Percentiles rank a stretch among this genome's conserved stretches.
Evolutionary conservation across 2,797 vertebrate genomes (phyloP).

Genomic region (Podargus strigoides): DNA sequence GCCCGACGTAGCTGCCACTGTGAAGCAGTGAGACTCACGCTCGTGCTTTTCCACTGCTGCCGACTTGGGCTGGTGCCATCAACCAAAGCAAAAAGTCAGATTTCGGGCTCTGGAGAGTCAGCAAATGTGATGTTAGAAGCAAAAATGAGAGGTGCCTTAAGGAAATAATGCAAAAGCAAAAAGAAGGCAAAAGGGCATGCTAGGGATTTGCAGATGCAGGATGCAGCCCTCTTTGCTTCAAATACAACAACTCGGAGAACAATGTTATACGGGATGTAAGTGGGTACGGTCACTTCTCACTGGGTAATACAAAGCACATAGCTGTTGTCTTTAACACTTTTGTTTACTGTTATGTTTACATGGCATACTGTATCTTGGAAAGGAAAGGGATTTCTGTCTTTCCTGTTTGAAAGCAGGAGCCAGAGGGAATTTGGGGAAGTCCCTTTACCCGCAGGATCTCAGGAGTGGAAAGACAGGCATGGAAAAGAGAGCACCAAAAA

Average conservation of each 20-base stretch:
- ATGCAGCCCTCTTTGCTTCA: background rate
- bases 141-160: background rate
- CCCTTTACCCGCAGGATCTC: background rate
- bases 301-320: background rate
- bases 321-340: background rate
- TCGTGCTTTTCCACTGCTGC: background rate
- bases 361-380: background rate
- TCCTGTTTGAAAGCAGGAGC: background rate
- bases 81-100: background rate
- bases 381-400: background rate
- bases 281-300: background rate
- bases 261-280: background rate
- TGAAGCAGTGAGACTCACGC: background rate
- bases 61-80: fast-evolving
- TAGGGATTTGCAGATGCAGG: background rate
- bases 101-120: background rate
- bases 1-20: fast-evolving
- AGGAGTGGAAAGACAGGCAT: background rate
- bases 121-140: background rate
- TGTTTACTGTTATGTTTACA: background rate
- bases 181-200: background rate
- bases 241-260: background rate
- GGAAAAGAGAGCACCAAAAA: background rate
- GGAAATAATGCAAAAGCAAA: background rate
- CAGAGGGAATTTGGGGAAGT: background rate